Evolutionary conservation across 2,113 vertebrate genomes (phyloP).

Genomic region (Baryphthengus martii): DNA sequence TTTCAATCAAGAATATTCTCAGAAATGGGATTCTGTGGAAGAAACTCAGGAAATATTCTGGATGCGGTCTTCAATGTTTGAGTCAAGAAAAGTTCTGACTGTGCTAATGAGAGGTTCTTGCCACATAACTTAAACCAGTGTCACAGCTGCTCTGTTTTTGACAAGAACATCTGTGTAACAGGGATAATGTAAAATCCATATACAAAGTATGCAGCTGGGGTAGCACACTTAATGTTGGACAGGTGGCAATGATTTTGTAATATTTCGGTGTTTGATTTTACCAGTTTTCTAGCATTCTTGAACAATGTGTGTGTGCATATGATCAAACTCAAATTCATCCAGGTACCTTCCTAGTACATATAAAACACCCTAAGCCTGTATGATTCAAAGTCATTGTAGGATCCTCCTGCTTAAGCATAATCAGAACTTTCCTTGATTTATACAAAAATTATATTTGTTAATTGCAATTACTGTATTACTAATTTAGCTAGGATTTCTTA

Average conservation of each 20-base stretch:
- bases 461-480: neutral
- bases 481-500: neutral
- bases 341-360: neutral
- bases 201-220: neutral
- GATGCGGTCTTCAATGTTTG: neutral
- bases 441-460: neutral
- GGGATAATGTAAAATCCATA: neutral
- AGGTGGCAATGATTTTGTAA: neutral
- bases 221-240: neutral
- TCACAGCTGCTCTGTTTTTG: neutral
- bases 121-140: neutral
- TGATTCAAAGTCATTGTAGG: neutral
- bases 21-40: neutral
- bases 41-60: neutral
- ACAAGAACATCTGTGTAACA: neutral
- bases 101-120: neutral
- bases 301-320: neutral
- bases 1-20: neutral
- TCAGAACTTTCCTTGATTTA: neutral
- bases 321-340: neutral
- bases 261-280: neutral
- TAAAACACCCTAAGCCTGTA: neutral
- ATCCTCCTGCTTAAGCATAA: neutral
- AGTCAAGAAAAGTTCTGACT: neutral
- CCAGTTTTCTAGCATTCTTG: neutral